These are phyloP conservation scores for Bubo bubo DNA, from an alignment of 2,113 vertebrate genomes.

Conservation along the genomic window DNA sequence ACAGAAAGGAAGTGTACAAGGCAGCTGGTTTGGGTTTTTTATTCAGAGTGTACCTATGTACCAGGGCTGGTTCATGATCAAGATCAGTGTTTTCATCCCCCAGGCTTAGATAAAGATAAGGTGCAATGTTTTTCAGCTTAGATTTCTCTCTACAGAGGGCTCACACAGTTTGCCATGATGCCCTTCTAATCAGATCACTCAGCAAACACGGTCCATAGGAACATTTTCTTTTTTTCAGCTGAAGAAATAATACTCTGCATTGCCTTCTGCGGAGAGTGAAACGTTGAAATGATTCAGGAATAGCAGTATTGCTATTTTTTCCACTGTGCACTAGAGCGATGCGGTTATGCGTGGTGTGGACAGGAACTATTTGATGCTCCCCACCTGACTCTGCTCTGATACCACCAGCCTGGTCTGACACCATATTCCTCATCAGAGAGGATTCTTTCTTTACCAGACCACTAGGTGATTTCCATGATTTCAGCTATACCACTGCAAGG, in stretches of 20 bases:
- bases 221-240: neutral
- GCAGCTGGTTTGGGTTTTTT: neutral
- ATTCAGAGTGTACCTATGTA: neutral
- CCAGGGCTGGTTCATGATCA: neutral
- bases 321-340: neutral
- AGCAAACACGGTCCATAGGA: neutral
- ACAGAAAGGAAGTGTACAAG: neutral
- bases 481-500: neutral
- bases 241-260: neutral
- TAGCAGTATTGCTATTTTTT: neutral
- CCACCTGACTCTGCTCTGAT: neutral
- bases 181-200: neutral
- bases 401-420: neutral
- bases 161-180: neutral
- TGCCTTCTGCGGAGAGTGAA: neutral
- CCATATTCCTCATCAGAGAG: accelerated
- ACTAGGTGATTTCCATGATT: neutral
- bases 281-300: neutral
- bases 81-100: neutral
- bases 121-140: neutral
- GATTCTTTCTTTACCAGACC: neutral
- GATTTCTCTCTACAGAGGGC: neutral
- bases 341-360: too few relatives aligned
- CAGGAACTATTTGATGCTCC: neutral
- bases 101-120: neutral